A percentile compares a stretch with the other conserved stretches of the same genome.
These are phyloP conservation scores for Cephus runcator DNA, from an alignment of 2,888 invertebrate genomes.

Conservation along the genomic window DNA sequence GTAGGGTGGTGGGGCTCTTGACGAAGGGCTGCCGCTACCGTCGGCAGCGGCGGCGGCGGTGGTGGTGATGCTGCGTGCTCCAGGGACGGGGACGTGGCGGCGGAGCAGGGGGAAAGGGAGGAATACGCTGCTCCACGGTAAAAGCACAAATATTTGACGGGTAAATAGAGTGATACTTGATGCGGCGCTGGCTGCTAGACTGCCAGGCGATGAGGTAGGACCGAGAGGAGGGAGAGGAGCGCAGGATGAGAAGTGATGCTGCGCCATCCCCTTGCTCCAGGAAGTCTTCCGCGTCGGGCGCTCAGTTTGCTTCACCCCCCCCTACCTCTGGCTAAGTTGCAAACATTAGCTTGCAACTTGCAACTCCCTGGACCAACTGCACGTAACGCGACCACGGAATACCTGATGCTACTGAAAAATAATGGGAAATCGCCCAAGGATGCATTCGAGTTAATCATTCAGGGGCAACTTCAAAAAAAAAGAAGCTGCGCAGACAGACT, in stretches of 20 bases:
- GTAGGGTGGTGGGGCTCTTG: neutral
- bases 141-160: slow-evolving; percentile 65
- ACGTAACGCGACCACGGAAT: too few species aligned
- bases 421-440: too few species aligned
- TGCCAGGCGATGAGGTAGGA: slow-evolving; percentile 19
- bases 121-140: slow-evolving; percentile 59
- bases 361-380: slow-evolving; percentile 40
- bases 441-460: too few species aligned
- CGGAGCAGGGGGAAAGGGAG: slow-evolving; percentile 36
- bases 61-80: too few species aligned
- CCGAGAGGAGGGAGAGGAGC: slow-evolving; percentile 8
- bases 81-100: slow-evolving; percentile 17
- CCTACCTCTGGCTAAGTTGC: slow-evolving; percentile 52
- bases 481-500: too few species aligned
- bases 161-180: slow-evolving; percentile 65
- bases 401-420: too few species aligned
- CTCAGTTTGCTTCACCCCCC: slow-evolving; percentile 47
- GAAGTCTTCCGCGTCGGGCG: slow-evolving; percentile 49
- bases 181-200: slow-evolving; percentile 51
- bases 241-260: slow-evolving; percentile 26
- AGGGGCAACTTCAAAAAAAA: too few species aligned
- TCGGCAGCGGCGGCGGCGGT: too few species aligned
- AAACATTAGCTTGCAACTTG: slow-evolving; percentile 57
- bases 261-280: slow-evolving; percentile 34
- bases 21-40: too few species aligned